Evolutionary conservation across 2,113 vertebrate genomes (phyloP), one percentile per base, ranked within the genome.

Genomic region (Kryptolebias marmoratus): DNA sequence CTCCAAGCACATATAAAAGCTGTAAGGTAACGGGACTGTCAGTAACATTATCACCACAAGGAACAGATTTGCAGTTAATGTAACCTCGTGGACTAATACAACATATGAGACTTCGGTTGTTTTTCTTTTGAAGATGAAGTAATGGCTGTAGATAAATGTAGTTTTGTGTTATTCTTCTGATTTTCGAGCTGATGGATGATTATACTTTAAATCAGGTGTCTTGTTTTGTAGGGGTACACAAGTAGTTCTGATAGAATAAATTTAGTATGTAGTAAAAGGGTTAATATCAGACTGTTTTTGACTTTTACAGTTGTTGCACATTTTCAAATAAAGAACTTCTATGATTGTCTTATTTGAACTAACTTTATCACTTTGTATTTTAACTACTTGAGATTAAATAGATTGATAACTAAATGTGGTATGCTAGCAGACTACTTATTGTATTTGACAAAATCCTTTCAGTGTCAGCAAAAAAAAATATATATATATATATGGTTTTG

Each of bases 21-120:
- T 83, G 77, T 75, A 30, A 82, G 81, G 82, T 79, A 64, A 81
- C 67, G 4, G 50, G 68, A 59, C 57, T 62, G 73, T 63, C 82
- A 54, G 81, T 57, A 75, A 87, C 84, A 89, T 91, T 91, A 91
- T 80, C 88, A 67, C 88, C 82, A 71, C 65, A 50, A n/a, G 67
- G 44, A 28, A 63, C 68, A 81, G 57, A 89, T 92, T 90, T 82
- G 62, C 89, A 92, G 77, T 83, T 90, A 68, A 73, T 4, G 8
- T 91, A 89, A 87, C 88, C 81, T 76, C 28, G 1, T 63, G 54
- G 22, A 68, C 64, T 64, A 81, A 55, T 56, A 63, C 4, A 32
- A 83, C 55, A 57, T 44, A 57, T 12, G 1, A 55, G 75, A 71
- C 75, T 66, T 86, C 6, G 5, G 9, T 11, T 22, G n/a, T 11